phyloP scores from a whole-genome alignment of 2,888 invertebrate species.

The Lasioglossum calceatum region DNA sequence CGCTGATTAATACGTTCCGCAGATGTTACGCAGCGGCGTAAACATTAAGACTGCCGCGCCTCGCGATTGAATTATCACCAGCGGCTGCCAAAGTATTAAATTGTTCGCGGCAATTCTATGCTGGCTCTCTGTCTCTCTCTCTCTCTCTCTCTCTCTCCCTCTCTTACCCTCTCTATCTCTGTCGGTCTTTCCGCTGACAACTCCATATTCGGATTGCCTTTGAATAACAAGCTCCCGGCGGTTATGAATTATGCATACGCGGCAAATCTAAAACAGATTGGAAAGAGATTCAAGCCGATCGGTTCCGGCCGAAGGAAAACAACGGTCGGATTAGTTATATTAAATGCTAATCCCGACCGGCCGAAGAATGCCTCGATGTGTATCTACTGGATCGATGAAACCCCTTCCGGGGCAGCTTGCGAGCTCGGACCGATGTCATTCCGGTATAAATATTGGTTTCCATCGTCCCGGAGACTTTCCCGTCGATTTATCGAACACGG shows the following conservation, averaged over 20 bases:
- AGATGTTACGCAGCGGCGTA: conserved; percentile 70
- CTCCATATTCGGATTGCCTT: conserved; percentile 39
- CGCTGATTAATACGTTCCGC: conserved; percentile 69
- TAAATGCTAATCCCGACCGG: conserved; percentile 28
- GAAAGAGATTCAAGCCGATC: conserved; percentile 53
- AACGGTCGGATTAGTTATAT: conserved; percentile 40
- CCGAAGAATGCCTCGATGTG: not conserved
- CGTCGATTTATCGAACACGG: not conserved
- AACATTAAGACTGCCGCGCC: conserved; percentile 65
- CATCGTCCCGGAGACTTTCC: not conserved
- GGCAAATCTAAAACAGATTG: conserved; percentile 62
- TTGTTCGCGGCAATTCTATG: conserved; percentile 12
- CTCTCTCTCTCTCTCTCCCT: not conserved
- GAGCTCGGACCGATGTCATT: not conserved
- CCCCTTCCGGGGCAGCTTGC: not conserved
- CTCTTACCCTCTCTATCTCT: not conserved
- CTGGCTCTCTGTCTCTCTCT: not conserved
- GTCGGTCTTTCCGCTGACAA: not conserved
- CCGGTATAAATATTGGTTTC: conserved; percentile 17
- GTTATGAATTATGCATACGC: conserved; percentile 61
- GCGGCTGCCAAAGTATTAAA: conserved; percentile 48
- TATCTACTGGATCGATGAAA: not conserved
- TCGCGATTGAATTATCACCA: conserved; percentile 61
- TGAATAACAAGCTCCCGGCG: conserved; percentile 49
- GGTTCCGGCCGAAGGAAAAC: conserved; percentile 28